Evolutionary conservation across 37 sponge, comb jelly and placozoan species (phyloP).

Genomic region (Aplysina aerophoba): DNA sequence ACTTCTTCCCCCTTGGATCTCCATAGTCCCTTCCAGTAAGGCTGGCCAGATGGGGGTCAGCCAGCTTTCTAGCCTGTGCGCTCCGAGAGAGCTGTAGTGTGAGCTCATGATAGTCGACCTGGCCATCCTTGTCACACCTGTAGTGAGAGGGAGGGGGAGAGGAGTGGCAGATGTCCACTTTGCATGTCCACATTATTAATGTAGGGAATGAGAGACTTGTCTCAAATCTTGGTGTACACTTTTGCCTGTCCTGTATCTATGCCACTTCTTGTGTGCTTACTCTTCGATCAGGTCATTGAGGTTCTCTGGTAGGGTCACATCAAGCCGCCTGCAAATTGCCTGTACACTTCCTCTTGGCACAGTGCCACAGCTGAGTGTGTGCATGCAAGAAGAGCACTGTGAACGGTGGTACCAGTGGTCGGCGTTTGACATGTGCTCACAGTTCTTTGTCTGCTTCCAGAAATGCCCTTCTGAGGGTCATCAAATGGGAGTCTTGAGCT

Average conservation of each 20-base stretch:
- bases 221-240: too few relatives aligned
- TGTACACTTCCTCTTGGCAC: conserved; percentile 46
- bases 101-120: conserved; percentile 89
- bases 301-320: conserved; percentile 24
- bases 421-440: conserved; percentile 36
- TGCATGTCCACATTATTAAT: too few relatives aligned
- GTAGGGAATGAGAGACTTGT: too few relatives aligned
- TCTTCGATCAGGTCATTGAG: conserved; percentile 54
- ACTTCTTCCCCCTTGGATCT: conserved; percentile 34
- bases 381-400: background rate
- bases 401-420: background rate
- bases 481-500: conserved; percentile 79
- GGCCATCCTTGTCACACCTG: conserved; percentile 71
- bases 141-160: background rate
- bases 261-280: background rate
- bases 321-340: conserved; percentile 44
- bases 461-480: conserved; percentile 82
- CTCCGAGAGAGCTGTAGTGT: conserved; percentile 60
- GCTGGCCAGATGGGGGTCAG: conserved; percentile 16
- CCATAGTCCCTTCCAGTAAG: conserved; percentile 28
- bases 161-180: background rate
- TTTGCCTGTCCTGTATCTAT: background rate
- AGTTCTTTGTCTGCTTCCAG: conserved; percentile 81
- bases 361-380: conserved; percentile 49
- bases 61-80: background rate